Evolutionary conservation across 2,797 vertebrate genomes (phyloP), one percentile per base, ranked within the genome.

Genomic region (Bradypodion ventrale): DNA sequence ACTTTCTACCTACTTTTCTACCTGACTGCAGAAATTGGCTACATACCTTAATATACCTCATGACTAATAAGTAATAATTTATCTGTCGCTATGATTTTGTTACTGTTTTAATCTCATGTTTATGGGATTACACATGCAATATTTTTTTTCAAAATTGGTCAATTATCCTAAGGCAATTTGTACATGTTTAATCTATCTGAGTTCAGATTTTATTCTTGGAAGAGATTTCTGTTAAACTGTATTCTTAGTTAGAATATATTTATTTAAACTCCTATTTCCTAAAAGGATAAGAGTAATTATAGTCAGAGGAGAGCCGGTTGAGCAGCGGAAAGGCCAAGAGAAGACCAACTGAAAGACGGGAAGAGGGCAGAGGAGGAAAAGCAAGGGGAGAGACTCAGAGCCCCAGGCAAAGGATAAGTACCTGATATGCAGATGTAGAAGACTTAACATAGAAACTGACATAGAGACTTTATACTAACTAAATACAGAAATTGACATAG

Each of bases 61-160:
- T 78, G 63, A 56, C 75, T 65, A 65, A 83, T 66, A 62, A 87
- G 72, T 83, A 72, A 84, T 89, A 83, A 74, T 23, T 80, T 80
- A 56, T 35, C 78, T 60, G 42, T 32, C 27, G 7, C 44, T 52
- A 10, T 32, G 13, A 15, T 44, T 19, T 27, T 6, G 37, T 56
- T 40, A 59, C 25, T 1, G n/a, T 72, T 73, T 63, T 37, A 16
- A 76, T 44, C 49, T 78, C 75, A 49, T 23, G 29, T 25, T 70
- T 25, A 63, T 72, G 8, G 37, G 16, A 16, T 73, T 29, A n/a
- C 21, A 32, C 52, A 60, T 37, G 60, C 65, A 16, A 21, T 42
- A 46, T 21, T 37, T 78, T 21, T 21, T 69, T 59, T 77, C 52
- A 70, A 69, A 49, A n/a, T 59, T 68, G n/a, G 66, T 27, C 52